phyloP scores from a whole-genome alignment of 2,113 vertebrate species.

The Leucoraja erinaceus region DNA sequence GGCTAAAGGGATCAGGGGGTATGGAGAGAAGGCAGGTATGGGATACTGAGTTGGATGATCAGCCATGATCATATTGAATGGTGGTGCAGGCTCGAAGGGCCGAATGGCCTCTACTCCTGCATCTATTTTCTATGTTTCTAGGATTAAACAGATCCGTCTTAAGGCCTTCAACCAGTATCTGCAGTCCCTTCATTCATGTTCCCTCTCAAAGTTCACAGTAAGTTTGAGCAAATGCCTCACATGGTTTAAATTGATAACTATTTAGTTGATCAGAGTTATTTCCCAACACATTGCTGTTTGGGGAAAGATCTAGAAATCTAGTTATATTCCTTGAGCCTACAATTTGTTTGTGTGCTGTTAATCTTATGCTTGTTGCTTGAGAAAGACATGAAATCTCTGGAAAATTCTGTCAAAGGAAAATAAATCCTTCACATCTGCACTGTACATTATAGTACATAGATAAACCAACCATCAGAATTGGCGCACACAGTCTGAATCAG shows the following conservation, averaged over 20 bases:
- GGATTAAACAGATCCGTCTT: no score
- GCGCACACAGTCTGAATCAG: no score
- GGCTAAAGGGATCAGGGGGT: no score
- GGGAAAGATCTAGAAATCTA: background rate
- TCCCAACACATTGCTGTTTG: background rate
- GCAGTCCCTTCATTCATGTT: no score
- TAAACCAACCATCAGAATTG: background rate
- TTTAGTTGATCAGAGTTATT: background rate
- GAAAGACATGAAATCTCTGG: background rate
- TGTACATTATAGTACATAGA: background rate
- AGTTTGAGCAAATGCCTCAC: background rate
- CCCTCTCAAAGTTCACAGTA: background rate
- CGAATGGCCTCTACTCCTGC: no score
- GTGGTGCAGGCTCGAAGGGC: no score
- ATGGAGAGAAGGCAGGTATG: no score
- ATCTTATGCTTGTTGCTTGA: background rate
- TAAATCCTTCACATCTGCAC: background rate
- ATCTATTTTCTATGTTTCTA: no score
- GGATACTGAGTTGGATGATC: no score
- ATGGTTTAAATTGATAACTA: background rate
- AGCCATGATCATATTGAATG: no score
- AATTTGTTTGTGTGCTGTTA: background rate
- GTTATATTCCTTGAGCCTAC: background rate
- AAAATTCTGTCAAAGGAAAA: background rate
- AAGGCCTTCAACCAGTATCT: no score